These are phyloP conservation scores for Campylomormyrus numenius DNA, from an alignment of 2,113 vertebrate species.

Conservation along the genomic window DNA sequence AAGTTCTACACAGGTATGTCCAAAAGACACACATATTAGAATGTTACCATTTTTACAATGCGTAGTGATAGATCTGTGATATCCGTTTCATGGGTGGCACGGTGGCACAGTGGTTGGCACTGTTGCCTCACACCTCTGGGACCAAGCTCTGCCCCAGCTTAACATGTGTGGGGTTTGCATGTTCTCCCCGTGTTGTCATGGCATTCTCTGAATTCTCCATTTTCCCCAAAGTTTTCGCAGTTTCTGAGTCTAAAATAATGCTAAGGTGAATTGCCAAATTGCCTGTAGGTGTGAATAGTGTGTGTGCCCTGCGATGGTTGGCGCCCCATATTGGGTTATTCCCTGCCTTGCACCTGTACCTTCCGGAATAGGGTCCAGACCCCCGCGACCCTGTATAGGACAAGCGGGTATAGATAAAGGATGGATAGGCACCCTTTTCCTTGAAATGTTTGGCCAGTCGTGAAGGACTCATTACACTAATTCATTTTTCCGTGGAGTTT, in stretches of 20 bases:
- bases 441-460: not conserved
- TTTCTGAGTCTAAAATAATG: not conserved
- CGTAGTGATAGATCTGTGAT: not conserved
- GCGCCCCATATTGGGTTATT: not conserved
- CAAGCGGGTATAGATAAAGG: not conserved
- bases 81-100: not conserved
- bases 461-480: not conserved
- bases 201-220: not conserved
- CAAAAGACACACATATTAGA: not conserved
- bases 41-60: not conserved
- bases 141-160: not conserved
- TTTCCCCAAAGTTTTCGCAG: not conserved
- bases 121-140: not conserved
- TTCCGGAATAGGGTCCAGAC: not conserved
- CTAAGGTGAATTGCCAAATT: not conserved
- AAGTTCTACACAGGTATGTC: conserved; percentile 81
- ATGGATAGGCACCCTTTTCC: not conserved
- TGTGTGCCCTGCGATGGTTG: not conserved
- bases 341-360: not conserved
- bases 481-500: not conserved
- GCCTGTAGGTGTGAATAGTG: not conserved
- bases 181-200: not conserved
- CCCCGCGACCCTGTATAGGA: not conserved
- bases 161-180: not conserved
- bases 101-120: not conserved